Conservation (phyloP, 2,113 vertebrate genomes). For the Laticauda colubrina region DNA sequence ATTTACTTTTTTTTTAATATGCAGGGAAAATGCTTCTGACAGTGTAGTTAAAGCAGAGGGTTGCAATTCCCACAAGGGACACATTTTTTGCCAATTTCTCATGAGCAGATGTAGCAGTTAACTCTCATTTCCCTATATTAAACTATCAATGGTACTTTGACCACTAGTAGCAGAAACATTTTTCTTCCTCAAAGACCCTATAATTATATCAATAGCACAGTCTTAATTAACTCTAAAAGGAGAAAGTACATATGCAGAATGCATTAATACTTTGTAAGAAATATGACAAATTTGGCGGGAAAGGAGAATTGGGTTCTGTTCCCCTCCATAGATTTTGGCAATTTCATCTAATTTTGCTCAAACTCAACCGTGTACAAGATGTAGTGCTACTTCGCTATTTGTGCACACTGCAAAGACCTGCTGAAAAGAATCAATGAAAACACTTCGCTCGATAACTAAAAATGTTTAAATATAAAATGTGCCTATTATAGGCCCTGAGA, state of each 20-base stretch:
- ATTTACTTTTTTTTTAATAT: neutral
- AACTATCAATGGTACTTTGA: neutral
- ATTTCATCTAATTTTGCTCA: neutral
- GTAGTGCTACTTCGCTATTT: neutral
- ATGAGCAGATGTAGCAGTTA: constrained; percentile 10
- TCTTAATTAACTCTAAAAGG: neutral
- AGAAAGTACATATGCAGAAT: neutral
- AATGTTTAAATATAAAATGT: neutral
- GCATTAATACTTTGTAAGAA: neutral
- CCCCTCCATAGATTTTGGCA: neutral
- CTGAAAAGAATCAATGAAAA: neutral
- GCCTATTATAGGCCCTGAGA: too few species aligned
- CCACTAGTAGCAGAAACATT: neutral
- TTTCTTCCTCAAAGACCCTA: neutral
- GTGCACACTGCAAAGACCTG: neutral
- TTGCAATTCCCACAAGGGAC: constrained; percentile 9
- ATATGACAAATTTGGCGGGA: neutral
- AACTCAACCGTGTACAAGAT: neutral
- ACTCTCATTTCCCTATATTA: constrained; percentile 5
- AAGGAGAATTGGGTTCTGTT: neutral
- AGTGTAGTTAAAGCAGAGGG: neutral
- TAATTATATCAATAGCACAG: neutral
- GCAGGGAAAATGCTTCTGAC: constrained; percentile 19
- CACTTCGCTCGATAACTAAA: neutral
- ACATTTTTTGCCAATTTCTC: constrained; percentile 2